These are phyloP conservation scores for Caenorhabditis sp. DNA, from an alignment of 2,888 invertebrate genomes.

Conservation along the genomic window DNA sequence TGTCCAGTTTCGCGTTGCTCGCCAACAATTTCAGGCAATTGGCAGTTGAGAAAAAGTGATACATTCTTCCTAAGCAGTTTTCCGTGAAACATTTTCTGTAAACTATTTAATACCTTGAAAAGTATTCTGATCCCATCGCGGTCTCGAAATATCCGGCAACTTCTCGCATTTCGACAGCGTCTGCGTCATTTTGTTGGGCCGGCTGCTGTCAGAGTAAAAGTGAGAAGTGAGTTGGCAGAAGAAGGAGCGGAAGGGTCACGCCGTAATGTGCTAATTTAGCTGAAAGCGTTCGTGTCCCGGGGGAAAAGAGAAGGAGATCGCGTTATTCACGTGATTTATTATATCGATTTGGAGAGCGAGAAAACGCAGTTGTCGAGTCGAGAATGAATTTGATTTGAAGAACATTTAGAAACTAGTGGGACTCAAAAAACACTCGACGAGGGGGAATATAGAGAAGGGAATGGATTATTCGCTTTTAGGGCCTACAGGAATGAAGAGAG, in stretches of 20 bases:
- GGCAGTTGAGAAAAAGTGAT: constrained; percentile 91
- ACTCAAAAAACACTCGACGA: too few relatives aligned
- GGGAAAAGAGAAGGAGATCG: too few relatives aligned
- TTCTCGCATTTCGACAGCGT: constrained; percentile 40
- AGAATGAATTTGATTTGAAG: too few relatives aligned
- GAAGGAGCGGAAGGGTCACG: constrained; percentile 11
- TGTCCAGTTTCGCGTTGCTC: constrained; percentile 84
- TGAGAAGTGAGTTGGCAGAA: background rate
- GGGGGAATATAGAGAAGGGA: too few relatives aligned
- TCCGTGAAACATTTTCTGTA: background rate
- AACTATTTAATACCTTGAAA: constrained; percentile 36
- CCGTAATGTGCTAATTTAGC: constrained; percentile 29
- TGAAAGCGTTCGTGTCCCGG: constrained; percentile 4
- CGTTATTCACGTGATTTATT: background rate
- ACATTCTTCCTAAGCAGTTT: constrained; percentile 85
- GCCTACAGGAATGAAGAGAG: too few relatives aligned
- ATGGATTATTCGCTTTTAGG: too few relatives aligned
- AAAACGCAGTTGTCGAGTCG: too few relatives aligned
- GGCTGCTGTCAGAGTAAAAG: background rate
- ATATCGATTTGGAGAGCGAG: background rate
- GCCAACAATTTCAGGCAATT: constrained; percentile 93
- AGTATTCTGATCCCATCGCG: constrained; percentile 88
- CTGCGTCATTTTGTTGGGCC: constrained; percentile 8
- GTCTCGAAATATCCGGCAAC: constrained; percentile 80
- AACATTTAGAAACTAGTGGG: too few relatives aligned